phyloP scores from a whole-genome alignment of 2,113 vertebrate genomes.

The Tenrec ecaudatus region DNA sequence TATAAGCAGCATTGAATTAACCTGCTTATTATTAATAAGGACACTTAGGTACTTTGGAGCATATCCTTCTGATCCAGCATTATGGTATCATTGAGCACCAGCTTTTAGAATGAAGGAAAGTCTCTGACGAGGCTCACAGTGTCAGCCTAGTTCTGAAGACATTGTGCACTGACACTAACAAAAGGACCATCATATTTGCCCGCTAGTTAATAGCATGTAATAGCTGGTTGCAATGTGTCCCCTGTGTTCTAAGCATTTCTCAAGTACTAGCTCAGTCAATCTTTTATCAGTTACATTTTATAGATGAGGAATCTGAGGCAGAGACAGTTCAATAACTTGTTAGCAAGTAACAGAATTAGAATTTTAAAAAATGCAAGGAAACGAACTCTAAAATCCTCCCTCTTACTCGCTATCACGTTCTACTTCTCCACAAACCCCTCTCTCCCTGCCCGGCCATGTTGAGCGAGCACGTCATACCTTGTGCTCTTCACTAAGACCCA shows the following conservation, averaged over 20 bases:
- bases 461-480: not conserved
- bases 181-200: not conserved
- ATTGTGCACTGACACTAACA: not conserved
- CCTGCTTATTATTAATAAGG: not conserved
- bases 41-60: not conserved
- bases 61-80: not conserved
- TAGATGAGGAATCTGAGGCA: not conserved
- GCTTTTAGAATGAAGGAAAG: not conserved
- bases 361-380: not conserved
- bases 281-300: not conserved
- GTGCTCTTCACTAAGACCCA: not conserved
- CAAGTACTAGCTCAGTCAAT: not conserved
- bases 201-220: not conserved
- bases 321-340: not conserved
- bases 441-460: not conserved
- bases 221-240: not conserved
- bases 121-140: not conserved
- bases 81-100: not conserved
- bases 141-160: not conserved
- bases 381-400: not conserved
- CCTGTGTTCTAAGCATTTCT: not conserved
- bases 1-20: not conserved
- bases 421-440: not conserved
- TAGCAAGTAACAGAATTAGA: not conserved
- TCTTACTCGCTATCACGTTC: not conserved